These are phyloP conservation scores for Rhynchotus rufescens DNA, from an alignment of 2,797 vertebrate species.

Conservation along the genomic window DNA sequence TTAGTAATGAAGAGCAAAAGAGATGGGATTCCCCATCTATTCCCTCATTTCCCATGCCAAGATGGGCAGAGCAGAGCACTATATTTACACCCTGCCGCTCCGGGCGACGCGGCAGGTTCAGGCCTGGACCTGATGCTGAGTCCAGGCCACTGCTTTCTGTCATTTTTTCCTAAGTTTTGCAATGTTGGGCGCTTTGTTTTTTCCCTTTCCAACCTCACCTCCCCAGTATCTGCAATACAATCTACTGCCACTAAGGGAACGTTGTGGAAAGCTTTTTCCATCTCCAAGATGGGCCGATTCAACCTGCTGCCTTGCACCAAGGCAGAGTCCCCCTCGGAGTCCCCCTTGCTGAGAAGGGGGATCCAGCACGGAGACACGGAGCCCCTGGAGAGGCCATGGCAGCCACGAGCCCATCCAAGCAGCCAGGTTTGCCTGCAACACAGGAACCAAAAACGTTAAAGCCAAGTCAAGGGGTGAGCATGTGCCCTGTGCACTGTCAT, in stretches of 20 bases:
- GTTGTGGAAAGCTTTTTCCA: not conserved
- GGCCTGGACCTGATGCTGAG: not conserved
- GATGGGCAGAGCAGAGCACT: fast-evolving
- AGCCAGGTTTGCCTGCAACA: not conserved
- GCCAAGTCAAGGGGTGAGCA: not conserved
- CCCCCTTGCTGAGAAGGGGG: fast-evolving
- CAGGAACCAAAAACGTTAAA: not conserved
- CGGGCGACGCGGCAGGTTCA: not conserved
- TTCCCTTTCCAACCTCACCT: not conserved
- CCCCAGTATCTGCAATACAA: fast-evolving
- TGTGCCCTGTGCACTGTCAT: not conserved
- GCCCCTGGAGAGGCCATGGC: not conserved
- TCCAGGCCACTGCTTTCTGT: not conserved
- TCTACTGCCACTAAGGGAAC: not conserved
- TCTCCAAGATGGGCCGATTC: not conserved
- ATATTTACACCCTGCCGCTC: fast-evolving
- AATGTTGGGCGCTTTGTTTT: fast-evolving
- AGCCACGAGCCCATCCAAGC: not conserved
- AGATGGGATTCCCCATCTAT: no score
- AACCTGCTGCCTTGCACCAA: not conserved
- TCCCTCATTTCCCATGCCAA: not conserved
- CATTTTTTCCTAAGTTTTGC: not conserved
- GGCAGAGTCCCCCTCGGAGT: not conserved
- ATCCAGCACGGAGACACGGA: fast-evolving
- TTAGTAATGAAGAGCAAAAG: not conserved